These are phyloP conservation scores for Atrichornis clamosus DNA, from an alignment of 2,113 vertebrate genomes.

Conservation along the genomic window DNA sequence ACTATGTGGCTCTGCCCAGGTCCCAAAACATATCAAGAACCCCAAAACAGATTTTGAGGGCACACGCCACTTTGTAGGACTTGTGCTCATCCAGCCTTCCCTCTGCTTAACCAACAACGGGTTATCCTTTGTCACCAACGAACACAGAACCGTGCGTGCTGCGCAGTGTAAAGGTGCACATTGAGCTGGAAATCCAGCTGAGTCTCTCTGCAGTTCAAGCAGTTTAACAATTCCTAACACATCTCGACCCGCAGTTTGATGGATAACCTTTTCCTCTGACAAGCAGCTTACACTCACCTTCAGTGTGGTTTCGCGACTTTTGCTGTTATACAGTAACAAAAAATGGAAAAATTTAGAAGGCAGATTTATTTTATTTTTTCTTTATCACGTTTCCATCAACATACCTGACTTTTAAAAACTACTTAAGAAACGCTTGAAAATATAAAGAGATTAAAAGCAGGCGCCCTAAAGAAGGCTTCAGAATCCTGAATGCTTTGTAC, in stretches of 20 bases:
- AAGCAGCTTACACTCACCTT: background rate
- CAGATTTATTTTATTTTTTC: fast-evolving
- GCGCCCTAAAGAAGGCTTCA: background rate
- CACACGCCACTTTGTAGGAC: background rate
- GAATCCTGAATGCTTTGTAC: fast-evolving
- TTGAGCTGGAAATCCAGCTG: background rate
- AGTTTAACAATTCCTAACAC: background rate
- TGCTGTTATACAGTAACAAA: background rate
- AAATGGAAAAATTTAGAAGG: background rate
- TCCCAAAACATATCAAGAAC: fast-evolving
- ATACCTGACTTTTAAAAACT: background rate
- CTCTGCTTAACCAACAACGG: background rate
- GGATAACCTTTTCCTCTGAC: background rate
- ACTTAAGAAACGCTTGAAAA: background rate
- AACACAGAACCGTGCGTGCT: fast-evolving
- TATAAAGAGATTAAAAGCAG: background rate
- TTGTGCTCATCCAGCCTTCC: background rate
- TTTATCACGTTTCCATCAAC: background rate
- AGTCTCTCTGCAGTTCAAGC: fast-evolving
- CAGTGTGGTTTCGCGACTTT: background rate
- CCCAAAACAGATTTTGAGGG: background rate
- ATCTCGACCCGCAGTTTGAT: background rate
- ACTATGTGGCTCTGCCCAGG: fast-evolving
- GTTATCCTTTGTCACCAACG: background rate
- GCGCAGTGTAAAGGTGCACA: background rate